These are phyloP conservation scores for Lasioglossum malachurum DNA, from an alignment of 2,888 invertebrate genomes.

Conservation along the genomic window DNA sequence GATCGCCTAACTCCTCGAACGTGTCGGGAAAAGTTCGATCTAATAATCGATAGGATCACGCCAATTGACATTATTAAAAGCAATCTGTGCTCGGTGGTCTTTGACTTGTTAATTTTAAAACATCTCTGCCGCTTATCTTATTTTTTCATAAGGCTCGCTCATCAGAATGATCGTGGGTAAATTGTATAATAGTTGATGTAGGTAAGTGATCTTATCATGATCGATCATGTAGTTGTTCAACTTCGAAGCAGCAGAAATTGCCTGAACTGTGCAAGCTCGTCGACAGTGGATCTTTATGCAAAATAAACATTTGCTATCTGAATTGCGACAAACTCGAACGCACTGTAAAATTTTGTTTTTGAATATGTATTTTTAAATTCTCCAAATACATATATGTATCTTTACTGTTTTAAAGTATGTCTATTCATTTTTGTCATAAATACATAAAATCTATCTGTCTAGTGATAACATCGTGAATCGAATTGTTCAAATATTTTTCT, in stretches of 20 bases:
- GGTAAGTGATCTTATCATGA: background rate
- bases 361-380: too few relatives aligned
- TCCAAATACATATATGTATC: too few relatives aligned
- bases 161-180: background rate
- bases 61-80: slow-evolving; percentile 22
- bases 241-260: background rate
- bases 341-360: too few relatives aligned
- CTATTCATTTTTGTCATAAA: too few relatives aligned
- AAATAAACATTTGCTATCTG: too few relatives aligned
- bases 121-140: background rate
- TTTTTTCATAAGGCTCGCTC: background rate
- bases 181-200: background rate
- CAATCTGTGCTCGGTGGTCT: background rate
- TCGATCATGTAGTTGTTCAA: background rate
- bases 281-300: too few relatives aligned
- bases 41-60: slow-evolving; percentile 14
- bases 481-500: background rate
- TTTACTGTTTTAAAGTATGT: too few relatives aligned
- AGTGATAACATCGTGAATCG: background rate
- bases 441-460: too few relatives aligned
- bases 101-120: background rate
- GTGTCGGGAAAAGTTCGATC: slow-evolving; percentile 12
- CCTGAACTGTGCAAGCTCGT: background rate
- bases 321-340: too few relatives aligned
- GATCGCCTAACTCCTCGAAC: background rate